Conservation (phyloP, 1,140 invertebrate genomes). For the Polyergus mexicanus region DNA sequence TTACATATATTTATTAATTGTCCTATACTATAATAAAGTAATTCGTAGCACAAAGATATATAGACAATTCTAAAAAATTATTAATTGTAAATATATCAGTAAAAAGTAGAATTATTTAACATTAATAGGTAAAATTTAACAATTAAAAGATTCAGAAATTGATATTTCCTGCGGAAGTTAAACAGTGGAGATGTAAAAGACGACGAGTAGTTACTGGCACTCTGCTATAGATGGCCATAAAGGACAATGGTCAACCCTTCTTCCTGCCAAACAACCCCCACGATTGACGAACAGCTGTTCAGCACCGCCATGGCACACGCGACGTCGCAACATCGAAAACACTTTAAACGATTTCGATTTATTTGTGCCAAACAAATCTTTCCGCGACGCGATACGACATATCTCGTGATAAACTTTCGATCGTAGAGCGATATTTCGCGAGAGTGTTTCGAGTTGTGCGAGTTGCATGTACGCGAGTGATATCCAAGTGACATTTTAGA, state of each 20-base stretch:
- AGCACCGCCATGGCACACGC: conserved; percentile 73
- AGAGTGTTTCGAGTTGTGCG: conserved; percentile 33
- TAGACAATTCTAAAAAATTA: neutral
- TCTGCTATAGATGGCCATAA: conserved; percentile 54
- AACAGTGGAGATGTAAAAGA: neutral
- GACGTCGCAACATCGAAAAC: conserved; percentile 65
- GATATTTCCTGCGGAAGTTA: conserved; percentile 33
- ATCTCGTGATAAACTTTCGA: conserved; percentile 43
- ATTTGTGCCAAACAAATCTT: conserved; percentile 50
- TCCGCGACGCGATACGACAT: conserved; percentile 32
- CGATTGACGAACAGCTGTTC: conserved; percentile 70
- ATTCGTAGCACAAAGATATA: neutral
- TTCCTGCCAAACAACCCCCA: conserved; percentile 49
- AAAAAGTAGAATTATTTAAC: neutral
- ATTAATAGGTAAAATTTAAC: neutral
- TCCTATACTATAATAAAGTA: neutral
- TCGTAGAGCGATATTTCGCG: conserved; percentile 35
- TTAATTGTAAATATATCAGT: conserved; percentile 2
- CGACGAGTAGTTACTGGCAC: neutral
- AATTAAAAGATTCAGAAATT: neutral
- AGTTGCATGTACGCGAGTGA: conserved; percentile 45
- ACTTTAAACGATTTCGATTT: conserved; percentile 55
- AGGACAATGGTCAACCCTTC: neutral
- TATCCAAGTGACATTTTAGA: conserved; percentile 48
- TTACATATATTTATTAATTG: neutral